phyloP scores from a whole-genome alignment of 2,888 invertebrate species.

The Mycogona germanica region DNA sequence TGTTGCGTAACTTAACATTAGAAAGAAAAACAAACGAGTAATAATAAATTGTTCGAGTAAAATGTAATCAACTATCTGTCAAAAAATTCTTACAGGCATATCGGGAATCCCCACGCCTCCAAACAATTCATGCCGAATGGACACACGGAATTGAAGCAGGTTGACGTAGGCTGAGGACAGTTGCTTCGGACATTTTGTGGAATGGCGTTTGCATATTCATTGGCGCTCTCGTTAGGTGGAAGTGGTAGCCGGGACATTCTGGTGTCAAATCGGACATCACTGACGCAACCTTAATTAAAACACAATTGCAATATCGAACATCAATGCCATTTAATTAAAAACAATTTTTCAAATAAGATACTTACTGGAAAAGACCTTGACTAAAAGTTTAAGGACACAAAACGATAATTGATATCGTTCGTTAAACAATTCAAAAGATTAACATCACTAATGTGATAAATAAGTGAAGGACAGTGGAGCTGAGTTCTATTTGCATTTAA shows the following conservation, averaged over 20 bases:
- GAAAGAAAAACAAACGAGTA: too few species aligned
- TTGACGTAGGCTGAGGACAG: conserved; percentile 60
- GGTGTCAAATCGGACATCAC: conserved; percentile 38
- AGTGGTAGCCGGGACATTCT: conserved; percentile 81
- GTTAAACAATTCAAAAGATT: too few species aligned
- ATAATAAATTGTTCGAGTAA: background rate
- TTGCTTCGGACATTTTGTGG: conserved; percentile 80
- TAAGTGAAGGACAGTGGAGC: too few species aligned
- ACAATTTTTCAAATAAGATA: background rate
- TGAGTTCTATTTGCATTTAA: too few species aligned
- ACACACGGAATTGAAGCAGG: conserved; percentile 29
- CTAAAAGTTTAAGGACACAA: too few species aligned
- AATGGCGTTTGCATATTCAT: conserved; percentile 70
- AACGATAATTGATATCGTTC: too few species aligned
- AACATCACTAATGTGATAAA: too few species aligned
- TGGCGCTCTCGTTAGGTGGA: conserved; percentile 87
- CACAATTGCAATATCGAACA: too few species aligned
- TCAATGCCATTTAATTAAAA: too few species aligned
- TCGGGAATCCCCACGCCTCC: conserved; percentile 36
- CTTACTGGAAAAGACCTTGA: too few species aligned
- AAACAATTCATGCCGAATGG: conserved; percentile 30
- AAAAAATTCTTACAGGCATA: conserved; percentile 24
- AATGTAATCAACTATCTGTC: background rate
- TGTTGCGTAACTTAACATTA: too few species aligned
- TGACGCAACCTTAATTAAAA: conserved; percentile 35